phyloP scores from a whole-genome alignment of 1,140 invertebrate genomes.

The Scylla paramamosain region DNA sequence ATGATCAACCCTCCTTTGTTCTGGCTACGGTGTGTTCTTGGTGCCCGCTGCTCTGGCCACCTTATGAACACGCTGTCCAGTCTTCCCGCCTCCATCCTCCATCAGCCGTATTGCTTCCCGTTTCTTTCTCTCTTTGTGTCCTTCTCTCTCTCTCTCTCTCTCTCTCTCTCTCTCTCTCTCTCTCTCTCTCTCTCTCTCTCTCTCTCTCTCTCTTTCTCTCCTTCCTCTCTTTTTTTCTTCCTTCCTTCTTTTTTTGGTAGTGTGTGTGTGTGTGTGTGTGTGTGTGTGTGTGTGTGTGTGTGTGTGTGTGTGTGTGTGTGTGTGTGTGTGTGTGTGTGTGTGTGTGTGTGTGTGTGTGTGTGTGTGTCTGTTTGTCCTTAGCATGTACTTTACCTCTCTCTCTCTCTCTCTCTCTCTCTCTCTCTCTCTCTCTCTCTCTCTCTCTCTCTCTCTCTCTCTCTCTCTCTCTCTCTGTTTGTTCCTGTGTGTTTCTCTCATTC shows the following conservation, averaged over 20 bases:
- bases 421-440: no score
- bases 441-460: no score
- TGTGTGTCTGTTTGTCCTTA: not conserved
- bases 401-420: no score
- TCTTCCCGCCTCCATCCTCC: not conserved
- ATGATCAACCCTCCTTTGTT: not conserved
- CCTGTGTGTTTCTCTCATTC: no score
- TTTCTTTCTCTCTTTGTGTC: constrained; percentile 34
- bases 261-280: constrained; percentile 26
- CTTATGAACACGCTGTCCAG: not conserved
- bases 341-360: not conserved
- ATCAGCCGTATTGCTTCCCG: not conserved
- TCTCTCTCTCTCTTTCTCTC: not conserved
- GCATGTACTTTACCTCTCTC: no score
- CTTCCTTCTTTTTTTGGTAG: not conserved
- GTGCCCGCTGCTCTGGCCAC: not conserved
- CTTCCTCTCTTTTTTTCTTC: not conserved
- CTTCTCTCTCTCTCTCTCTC: constrained; percentile 44
- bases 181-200: not conserved
- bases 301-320: not conserved
- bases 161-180: not conserved
- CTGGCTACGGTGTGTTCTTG: not conserved
- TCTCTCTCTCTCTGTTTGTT: no score
- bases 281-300: constrained; percentile 17
- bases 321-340: not conserved